Percentiles rank a stretch among this genome's conserved stretches.
phyloP scores from a whole-genome alignment of 2,113 vertebrate species.

The Chloropsis cyanopogon region DNA sequence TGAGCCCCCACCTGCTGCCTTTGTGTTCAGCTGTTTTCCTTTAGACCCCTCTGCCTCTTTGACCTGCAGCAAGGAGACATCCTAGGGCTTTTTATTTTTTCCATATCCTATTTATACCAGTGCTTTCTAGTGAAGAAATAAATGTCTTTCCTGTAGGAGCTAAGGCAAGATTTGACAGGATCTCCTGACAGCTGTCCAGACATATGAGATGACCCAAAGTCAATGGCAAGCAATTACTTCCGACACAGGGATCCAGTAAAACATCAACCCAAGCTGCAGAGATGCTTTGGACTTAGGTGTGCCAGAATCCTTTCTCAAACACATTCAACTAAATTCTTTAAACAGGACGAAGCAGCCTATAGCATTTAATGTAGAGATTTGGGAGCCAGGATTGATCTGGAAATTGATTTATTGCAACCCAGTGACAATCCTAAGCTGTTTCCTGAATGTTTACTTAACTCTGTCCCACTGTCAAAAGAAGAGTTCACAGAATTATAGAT shows the following conservation, averaged over 20 bases:
- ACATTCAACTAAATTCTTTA: background rate
- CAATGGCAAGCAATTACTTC: slow-evolving; percentile 27
- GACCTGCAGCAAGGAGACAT: slow-evolving; percentile 41
- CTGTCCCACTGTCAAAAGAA: background rate
- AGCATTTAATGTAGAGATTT: background rate
- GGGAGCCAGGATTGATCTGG: background rate
- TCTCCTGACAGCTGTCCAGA: slow-evolving; percentile 45
- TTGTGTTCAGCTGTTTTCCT: slow-evolving; percentile 61
- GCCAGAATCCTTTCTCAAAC: background rate
- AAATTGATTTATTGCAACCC: background rate
- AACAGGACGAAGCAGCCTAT: background rate
- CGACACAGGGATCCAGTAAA: background rate
- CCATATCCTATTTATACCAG: slow-evolving; percentile 52
- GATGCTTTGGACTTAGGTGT: background rate
- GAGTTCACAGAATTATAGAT: background rate
- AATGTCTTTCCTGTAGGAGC: slow-evolving; percentile 28
- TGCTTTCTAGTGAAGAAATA: slow-evolving; percentile 59
- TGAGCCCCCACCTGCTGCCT: slow-evolving; percentile 22
- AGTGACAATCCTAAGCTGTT: background rate
- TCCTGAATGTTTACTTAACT: background rate
- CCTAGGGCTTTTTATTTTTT: background rate
- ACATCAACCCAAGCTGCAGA: background rate
- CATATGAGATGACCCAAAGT: background rate
- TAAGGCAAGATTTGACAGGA: slow-evolving; percentile 52
- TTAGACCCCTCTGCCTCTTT: slow-evolving; percentile 52